Conservation (phyloP, 2,113 vertebrate species). For the Cochlearius cochlearius region DNA sequence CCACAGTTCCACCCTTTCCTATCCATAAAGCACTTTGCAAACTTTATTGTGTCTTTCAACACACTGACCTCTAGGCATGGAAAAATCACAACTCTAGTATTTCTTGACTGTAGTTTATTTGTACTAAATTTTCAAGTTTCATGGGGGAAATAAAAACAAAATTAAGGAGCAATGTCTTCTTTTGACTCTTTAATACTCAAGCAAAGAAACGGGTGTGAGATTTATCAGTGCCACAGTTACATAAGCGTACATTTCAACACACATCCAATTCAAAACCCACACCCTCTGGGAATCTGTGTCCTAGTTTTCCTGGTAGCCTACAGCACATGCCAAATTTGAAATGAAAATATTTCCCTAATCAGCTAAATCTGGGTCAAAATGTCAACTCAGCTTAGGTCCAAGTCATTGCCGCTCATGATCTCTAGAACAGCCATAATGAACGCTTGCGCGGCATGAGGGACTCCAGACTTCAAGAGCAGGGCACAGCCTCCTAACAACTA, state of each 20-base stretch:
- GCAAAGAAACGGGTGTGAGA: neutral
- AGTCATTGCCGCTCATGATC: neutral
- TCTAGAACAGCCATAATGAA: neutral
- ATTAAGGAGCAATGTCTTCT: neutral
- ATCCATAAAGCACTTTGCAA: neutral
- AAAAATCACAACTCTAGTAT: neutral
- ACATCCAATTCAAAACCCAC: neutral
- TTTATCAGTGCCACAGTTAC: neutral
- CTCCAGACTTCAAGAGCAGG: neutral
- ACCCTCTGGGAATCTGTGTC: constrained; percentile 13
- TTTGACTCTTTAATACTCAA: neutral
- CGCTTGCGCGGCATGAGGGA: neutral
- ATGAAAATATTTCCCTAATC: constrained; percentile 46
- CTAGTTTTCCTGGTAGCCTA: constrained; percentile 19
- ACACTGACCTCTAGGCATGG: neutral
- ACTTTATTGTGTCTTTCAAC: neutral
- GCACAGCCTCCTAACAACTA: neutral
- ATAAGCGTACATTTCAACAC: neutral
- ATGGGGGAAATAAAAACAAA: neutral
- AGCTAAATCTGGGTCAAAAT: constrained; percentile 53
- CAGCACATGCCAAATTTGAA: constrained; percentile 36
- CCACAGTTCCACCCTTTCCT: neutral
- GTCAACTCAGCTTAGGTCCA: neutral
- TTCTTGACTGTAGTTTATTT: neutral
- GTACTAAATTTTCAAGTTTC: neutral